Percentiles rank a stretch among this genome's conserved stretches.
Conservation (phyloP, 2,888 invertebrate species). For the Bugula neritina region DNA sequence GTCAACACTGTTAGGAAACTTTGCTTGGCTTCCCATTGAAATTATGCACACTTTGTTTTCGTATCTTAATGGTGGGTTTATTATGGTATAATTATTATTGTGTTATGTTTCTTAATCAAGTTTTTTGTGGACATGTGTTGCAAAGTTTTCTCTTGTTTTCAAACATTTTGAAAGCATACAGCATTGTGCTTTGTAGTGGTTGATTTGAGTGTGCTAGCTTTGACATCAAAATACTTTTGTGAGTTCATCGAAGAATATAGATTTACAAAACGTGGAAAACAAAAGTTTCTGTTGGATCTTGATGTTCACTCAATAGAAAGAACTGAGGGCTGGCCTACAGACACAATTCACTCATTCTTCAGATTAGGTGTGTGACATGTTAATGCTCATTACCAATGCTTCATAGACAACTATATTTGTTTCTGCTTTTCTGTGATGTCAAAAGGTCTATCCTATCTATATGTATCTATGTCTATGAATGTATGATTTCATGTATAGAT, state of each 20-base stretch:
- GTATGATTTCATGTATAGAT: too few relatives aligned
- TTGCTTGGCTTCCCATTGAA: neutral
- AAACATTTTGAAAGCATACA: too few relatives aligned
- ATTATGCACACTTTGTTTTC: neutral
- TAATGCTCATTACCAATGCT: neutral
- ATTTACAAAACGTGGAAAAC: conserved; percentile 37
- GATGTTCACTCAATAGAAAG: conserved; percentile 35
- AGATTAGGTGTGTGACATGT: conserved; percentile 43
- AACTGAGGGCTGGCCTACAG: conserved; percentile 36
- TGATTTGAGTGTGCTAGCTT: conserved; percentile 48
- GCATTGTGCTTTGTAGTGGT: conserved; percentile 50
- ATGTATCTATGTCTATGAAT: too few relatives aligned
- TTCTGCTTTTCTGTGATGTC: too few relatives aligned
- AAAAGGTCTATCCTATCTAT: too few relatives aligned
- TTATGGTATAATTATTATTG: too few relatives aligned
- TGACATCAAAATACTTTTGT: conserved; percentile 48
- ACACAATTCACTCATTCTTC: conserved; percentile 37
- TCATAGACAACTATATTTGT: too few relatives aligned
- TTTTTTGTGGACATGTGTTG: too few relatives aligned
- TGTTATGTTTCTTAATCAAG: too few relatives aligned
- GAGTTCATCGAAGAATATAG: conserved; percentile 47
- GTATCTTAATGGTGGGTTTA: too few relatives aligned
- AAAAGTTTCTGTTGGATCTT: conserved; percentile 35
- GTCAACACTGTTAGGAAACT: neutral
- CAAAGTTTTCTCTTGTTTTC: too few relatives aligned